Evolutionary conservation across 1,140 invertebrate genomes (phyloP).

Genomic region (Pogonomyrmex californicus): DNA sequence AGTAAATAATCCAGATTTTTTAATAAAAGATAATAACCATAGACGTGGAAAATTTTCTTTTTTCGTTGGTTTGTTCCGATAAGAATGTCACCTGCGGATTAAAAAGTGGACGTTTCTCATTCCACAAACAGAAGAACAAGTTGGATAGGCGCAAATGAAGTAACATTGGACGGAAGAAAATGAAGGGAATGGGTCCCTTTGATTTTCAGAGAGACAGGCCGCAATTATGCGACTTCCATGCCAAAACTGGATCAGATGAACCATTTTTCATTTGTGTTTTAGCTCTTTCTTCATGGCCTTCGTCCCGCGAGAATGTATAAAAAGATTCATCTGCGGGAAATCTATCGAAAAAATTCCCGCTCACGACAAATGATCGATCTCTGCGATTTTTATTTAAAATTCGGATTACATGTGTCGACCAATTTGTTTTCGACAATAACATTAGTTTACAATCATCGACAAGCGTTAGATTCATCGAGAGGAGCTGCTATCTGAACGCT

Average conservation of each 20-base stretch:
- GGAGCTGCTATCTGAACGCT: neutral
- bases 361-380: constrained; percentile 5
- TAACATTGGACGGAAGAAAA: constrained; percentile 64
- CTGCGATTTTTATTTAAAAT: neutral
- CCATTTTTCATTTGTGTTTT: constrained; percentile 55
- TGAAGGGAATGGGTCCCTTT: constrained; percentile 70
- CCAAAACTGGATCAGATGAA: constrained; percentile 72
- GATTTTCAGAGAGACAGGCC: constrained; percentile 70
- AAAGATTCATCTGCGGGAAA: constrained; percentile 1
- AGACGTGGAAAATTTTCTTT: constrained; percentile 5
- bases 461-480: neutral
- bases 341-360: constrained; percentile 3
- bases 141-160: neutral
- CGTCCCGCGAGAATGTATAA: constrained; percentile 23
- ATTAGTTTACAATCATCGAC: constrained; percentile 11
- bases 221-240: constrained; percentile 70
- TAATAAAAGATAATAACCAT: neutral
- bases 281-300: constrained; percentile 14
- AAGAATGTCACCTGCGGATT: constrained; percentile 30
- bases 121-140: constrained; percentile 46
- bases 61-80: neutral
- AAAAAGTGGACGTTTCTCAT: constrained; percentile 33
- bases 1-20: neutral
- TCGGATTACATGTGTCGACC: neutral
- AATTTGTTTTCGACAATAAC: neutral